Evolutionary conservation across 2,113 vertebrate genomes (phyloP).

Genomic region (Apistogramma diplotaenia): DNA sequence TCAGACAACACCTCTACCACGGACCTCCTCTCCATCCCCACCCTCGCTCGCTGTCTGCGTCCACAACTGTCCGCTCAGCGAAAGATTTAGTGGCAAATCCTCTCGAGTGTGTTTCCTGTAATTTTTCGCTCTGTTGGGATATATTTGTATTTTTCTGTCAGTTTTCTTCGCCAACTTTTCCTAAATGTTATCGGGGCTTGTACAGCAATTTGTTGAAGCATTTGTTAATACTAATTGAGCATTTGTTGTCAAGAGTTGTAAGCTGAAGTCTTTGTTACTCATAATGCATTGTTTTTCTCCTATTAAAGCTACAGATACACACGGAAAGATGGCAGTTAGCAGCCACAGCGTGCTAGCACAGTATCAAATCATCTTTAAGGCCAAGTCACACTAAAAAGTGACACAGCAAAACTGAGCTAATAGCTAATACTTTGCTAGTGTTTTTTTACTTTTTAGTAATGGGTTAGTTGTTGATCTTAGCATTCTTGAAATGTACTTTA

Average conservation of each 20-base stretch:
- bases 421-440: neutral
- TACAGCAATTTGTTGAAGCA: slow-evolving; percentile 27
- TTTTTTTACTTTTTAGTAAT: neutral
- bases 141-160: slow-evolving; percentile 41
- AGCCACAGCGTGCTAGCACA: neutral
- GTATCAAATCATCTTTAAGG: neutral
- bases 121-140: slow-evolving; percentile 26
- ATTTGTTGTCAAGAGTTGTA: slow-evolving; percentile 40
- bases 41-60: neutral
- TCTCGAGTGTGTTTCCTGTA: slow-evolving; percentile 19
- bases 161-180: slow-evolving; percentile 27
- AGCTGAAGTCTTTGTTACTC: slow-evolving; percentile 23
- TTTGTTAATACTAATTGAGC: slow-evolving; percentile 23
- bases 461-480: neutral
- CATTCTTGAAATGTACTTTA: neutral
- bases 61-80: slow-evolving; percentile 1
- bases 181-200: slow-evolving; percentile 26
- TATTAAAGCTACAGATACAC: slow-evolving; percentile 29
- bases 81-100: slow-evolving; percentile 5
- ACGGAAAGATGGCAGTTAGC: neutral
- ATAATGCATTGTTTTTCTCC: slow-evolving; percentile 11
- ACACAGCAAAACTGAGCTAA: neutral
- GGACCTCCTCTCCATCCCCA: slow-evolving; percentile 1
- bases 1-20: slow-evolving; percentile 20
- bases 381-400: neutral